Base-by-base conservation (phyloP, 2,797 vertebrate species). In the Nothura maculosa region DNA sequence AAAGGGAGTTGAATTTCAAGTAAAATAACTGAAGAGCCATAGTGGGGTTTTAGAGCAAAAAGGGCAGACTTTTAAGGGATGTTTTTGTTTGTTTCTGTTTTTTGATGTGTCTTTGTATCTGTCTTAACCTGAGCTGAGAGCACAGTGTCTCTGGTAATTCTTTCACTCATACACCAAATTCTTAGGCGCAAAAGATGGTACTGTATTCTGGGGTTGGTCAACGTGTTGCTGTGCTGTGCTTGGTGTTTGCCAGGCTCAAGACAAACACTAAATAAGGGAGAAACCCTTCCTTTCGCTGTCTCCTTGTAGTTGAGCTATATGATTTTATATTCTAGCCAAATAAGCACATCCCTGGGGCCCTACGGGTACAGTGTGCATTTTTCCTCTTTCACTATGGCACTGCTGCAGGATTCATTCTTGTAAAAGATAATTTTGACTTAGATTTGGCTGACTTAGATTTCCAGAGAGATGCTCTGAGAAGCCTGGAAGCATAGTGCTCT, bases 191-290 rank as follows among this genome's bases (percentile, higher is more conserved):
- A 61, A 13, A 12, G 4, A 12, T 14, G 4, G 78, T 13, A 6
- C 34, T 47, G 27, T 12, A 34, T 84, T 60, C 43, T 28, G 17
- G 32, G 4, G 0, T 28, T 30, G 30, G 9, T 7, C 32, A 62
- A 5, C 11, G 9, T 30, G 1, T 27, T 66, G 14, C 40, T 57
- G 12, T 38, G 20, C 19, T 66, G 8, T 7, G 79, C 4, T 1
- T 20, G 38, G 19, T 15, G 28, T 13, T 69, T 69, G 1, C 28
- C 28, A 47, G 47, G 30, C 69, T 80, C 25, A 62, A 47, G 19
- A 50, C 12, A 16, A 48, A 54, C 0, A 0, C 11, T n/a, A 58
- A 87, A 77, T 0, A 4, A 9, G 19, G 8, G 48, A 43, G 21
- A 32, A 61, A 2, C 5, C 7, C 78, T 83, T 83, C 14, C 6